A percentile compares a stretch with the other conserved stretches of the same genome.
These are phyloP conservation scores for Mechanitis mazaeus DNA, from an alignment of 2,888 invertebrate genomes.

Conservation along the genomic window DNA sequence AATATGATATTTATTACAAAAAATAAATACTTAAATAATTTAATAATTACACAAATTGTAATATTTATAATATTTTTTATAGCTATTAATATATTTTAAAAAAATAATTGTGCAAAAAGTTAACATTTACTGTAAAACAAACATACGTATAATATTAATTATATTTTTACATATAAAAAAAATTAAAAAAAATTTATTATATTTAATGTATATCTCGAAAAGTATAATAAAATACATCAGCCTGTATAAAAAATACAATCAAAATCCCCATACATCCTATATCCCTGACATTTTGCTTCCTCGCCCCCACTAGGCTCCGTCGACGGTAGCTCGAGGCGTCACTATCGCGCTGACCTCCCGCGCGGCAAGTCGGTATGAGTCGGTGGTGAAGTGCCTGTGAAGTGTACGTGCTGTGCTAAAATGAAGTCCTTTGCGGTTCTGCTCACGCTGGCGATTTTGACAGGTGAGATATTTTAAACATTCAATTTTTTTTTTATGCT, in stretches of 20 bases:
- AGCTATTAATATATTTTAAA: no score
- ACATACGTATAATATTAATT: no score
- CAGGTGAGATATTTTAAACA: slow-evolving; percentile 46
- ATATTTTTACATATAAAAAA: no score
- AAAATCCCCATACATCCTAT: slow-evolving; percentile 41
- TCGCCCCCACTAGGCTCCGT: slow-evolving; percentile 45
- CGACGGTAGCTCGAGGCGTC: slow-evolving; percentile 31
- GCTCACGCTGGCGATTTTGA: slow-evolving; percentile 52
- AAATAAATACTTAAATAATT: no score
- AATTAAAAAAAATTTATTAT: no score
- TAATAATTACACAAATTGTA: no score
- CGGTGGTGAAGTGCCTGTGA: slow-evolving; percentile 71
- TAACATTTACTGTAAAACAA: no score
- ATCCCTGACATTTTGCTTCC: slow-evolving; percentile 70
- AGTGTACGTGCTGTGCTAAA: slow-evolving; percentile 48
- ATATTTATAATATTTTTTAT: no score
- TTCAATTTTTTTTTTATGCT: no score
- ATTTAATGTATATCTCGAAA: no score
- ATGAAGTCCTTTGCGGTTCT: slow-evolving; percentile 63
- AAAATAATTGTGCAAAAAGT: no score
- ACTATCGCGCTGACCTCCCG: slow-evolving; percentile 65
- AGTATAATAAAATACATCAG: background rate
- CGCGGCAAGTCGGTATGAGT: slow-evolving; percentile 61
- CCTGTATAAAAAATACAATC: slow-evolving; percentile 13
- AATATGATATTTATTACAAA: no score